Percentiles rank a stretch among this genome's conserved stretches.
phyloP scores from a whole-genome alignment of 1,140 invertebrate genomes.

The Daktulosphaira vitifoliae region DNA sequence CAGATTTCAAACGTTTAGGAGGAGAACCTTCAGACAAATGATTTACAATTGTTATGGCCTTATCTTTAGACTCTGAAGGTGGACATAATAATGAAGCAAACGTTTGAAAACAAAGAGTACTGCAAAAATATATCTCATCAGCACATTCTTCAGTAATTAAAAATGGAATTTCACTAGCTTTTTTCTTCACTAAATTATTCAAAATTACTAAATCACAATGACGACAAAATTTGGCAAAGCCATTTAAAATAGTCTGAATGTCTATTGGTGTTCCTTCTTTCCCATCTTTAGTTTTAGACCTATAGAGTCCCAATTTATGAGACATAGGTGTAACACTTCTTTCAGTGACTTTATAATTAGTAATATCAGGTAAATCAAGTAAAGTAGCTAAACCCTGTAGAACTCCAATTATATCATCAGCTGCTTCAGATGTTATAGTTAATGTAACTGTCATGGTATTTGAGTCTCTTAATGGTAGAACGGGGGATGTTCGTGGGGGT shows the following conservation, averaged over 20 bases:
- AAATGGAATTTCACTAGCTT: constrained; percentile 68
- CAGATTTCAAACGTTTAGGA: constrained; percentile 9
- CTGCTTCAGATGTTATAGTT: constrained; percentile 77
- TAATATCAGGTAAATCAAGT: constrained; percentile 76
- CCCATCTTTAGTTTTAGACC: constrained; percentile 72
- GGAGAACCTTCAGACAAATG: constrained; percentile 47
- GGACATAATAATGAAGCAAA: constrained; percentile 51
- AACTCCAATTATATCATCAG: constrained; percentile 85
- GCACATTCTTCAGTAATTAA: constrained; percentile 55
- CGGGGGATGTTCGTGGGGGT: constrained; percentile 44
- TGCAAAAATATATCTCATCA: constrained; percentile 75
- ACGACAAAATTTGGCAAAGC: constrained; percentile 78
- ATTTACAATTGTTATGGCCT: constrained; percentile 48
- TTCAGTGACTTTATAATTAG: constrained; percentile 76
- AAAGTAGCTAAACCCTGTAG: constrained; percentile 83
- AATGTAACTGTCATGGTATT: constrained; percentile 88
- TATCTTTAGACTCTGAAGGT: constrained; percentile 32
- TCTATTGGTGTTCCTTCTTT: constrained; percentile 73
- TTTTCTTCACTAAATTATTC: constrained; percentile 66
- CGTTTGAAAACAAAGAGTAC: constrained; percentile 71
- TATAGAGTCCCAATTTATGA: constrained; percentile 69
- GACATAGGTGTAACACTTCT: constrained; percentile 65
- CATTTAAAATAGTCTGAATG: constrained; percentile 82
- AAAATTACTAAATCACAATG: constrained; percentile 85
- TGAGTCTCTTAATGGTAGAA: constrained; percentile 56